Evolutionary conservation across 2,113 vertebrate genomes (phyloP), one percentile per base, ranked within the genome.

Genomic region (Burhinus bistriatus): DNA sequence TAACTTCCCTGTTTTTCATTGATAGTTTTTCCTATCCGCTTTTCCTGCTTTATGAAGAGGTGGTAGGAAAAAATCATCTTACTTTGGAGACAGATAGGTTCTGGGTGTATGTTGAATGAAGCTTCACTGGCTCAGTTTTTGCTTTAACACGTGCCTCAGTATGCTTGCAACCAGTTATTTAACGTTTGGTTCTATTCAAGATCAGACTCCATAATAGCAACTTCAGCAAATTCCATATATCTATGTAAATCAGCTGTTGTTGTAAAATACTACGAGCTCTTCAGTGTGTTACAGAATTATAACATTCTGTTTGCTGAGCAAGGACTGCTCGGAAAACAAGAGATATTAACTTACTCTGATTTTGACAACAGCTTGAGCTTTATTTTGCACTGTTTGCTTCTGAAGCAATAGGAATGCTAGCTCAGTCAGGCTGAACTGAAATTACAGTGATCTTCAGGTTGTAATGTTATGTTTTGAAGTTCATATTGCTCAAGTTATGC

Each of bases 21-120:
- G 15, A 0, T 73, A 30, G 4, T 44, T 88, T 6, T 88, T 92
- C 30, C 3, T 17, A 0, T 68, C 8, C 0, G 0, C 7, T 87
- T 87, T 82, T 75, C 8, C 21, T 42, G 2, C 15, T 68, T 23
- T 78, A 1, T 64, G 38, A 71, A 55, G 42, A 71, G 16, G 34
- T 64, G 14, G 16, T 45, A 49, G 32, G 6, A 44, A 66, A 81
- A 58, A 69, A 11, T 13, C 1, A 18, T 17, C 18, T 52, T 54
- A 9, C 30, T 72, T 86, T 73, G 34, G 34, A 27, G 21, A 70
- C 52, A 89, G 30, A 49, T 5, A 13, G 4, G 4, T 64, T 90
- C 23, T 78, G 5, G 1, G 0, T 55, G 91, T 61, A 5, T 34
- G 4, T 47, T 83, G 78, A 86, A 44, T 66, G 5, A 71, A 55